Evolutionary conservation across 2,888 invertebrate species (phyloP), one percentile per base, ranked within the genome.

Genomic region (Drosophila incognita): DNA sequence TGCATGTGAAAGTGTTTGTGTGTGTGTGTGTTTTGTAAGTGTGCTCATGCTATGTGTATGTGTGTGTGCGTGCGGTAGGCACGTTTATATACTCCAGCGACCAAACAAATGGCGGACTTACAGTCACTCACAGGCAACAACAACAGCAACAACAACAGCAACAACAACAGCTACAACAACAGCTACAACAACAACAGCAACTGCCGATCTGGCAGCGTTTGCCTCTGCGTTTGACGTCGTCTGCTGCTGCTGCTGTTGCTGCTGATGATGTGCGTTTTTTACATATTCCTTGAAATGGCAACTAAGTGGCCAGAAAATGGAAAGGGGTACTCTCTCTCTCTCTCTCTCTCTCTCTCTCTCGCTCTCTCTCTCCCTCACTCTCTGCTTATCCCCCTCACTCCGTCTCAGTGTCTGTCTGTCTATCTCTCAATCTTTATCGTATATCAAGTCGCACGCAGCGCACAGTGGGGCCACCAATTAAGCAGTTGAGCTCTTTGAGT

Each of bases 51-150:
- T 40, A 40, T 40, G 35, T 35, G 35, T 35, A 4, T 38, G 18
- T 46, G 21, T 76, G 67, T 54, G 58, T 61, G 48, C 48, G 76
- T 78, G 68, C 67, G 77, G 77, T 70, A 69, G 75, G 78, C 85
- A 76, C 84, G 79, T 79, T 84, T 85, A 84, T 85, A 79, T 82
- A 84, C 87, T 81, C 81, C 79, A 81, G 60, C 82, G 79, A 79
- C 69, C 77, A 81, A 76, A 70, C 81, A 79, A 81, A 81, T 76
- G 74, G 54, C 62, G 69, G 57, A 71, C 73, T 69, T 64, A 54
- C 63, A 79, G 76, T 76, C 71, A 76, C 76, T 64, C 74, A 63
- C 74, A 79, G 74, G 58, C 79, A 33, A 42, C 65, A 64, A 4
- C 75, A 71, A 48, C 51, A 52, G 35, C 57, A 49, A 57, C 51